Conservation (phyloP, 1,140 invertebrate species). For the Diorhabda carinulata region DNA sequence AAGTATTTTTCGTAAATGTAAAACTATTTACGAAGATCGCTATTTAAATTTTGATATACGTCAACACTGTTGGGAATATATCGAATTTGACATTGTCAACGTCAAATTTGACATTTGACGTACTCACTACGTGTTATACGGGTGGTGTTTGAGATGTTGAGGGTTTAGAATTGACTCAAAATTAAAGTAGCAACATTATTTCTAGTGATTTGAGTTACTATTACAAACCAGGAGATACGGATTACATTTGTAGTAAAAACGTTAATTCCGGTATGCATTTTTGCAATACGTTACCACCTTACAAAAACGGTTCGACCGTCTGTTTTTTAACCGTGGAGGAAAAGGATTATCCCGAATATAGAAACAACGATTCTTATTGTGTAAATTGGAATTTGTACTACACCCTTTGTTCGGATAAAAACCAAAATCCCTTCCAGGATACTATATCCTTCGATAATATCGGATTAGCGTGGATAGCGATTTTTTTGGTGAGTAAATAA, state of each 20-base stretch:
- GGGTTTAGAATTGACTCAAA: neutral
- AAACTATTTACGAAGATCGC: too few species aligned
- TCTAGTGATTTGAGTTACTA: slow-evolving; percentile 26
- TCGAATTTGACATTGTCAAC: too few species aligned
- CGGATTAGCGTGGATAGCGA: slow-evolving; percentile 98
- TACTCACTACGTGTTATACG: neutral
- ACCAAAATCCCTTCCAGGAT: slow-evolving; percentile 96
- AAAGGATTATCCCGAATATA: slow-evolving; percentile 32
- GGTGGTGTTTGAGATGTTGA: neutral
- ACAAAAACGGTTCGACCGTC: slow-evolving; percentile 61
- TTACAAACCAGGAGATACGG: slow-evolving; percentile 62
- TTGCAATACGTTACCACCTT: slow-evolving; percentile 83
- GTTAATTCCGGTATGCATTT: slow-evolving; percentile 94
- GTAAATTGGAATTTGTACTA: slow-evolving; percentile 99
- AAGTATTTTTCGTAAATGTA: too few species aligned
- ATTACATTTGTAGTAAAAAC: slow-evolving; percentile 94
- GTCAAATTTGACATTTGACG: too few species aligned
- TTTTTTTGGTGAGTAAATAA: slow-evolving; percentile 90
- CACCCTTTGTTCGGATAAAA: slow-evolving; percentile 85
- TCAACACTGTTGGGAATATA: too few species aligned
- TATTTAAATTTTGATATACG: too few species aligned
- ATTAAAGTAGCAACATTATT: neutral
- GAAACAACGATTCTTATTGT: slow-evolving; percentile 55
- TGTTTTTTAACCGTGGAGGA: slow-evolving; percentile 57
- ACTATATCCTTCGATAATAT: slow-evolving; percentile 99